Evolutionary conservation across 2,888 invertebrate genomes (phyloP), one percentile per base, ranked within the genome.

Genomic region (Drosophila algonquin): DNA sequence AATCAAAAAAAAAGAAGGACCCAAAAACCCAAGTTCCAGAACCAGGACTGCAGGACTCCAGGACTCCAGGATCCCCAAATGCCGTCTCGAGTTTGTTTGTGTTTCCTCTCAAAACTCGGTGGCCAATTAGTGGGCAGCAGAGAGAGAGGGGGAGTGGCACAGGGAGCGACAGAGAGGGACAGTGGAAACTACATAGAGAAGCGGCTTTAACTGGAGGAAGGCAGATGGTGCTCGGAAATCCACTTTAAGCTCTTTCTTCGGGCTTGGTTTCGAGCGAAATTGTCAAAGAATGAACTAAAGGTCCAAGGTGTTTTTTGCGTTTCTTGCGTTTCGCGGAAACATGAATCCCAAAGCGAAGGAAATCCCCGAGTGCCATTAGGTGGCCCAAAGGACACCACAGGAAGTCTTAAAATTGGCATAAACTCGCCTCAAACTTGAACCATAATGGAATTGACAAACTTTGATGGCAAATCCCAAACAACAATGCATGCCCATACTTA

Each of bases 101-200:
- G 54, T 59, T 63, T 62, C 63, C 72, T 73, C 46, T 51, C 44
- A 61, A 80, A 82, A 80, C 65, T 85, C 81, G 67, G 56, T 55
- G 65, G 74, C 74, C 82, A 86, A 86, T 82, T 82, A 82, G 79
- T 63, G 73, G 69, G 54, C 50, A 48, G 70, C 59, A 63, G 52
- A n/a, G 30, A 6, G 47, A 51, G 51, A 50, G 57, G 35, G 57
- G 35, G 9, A n/a, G n/a, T 8, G n/a, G 4, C 50, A 24, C 3
- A 16, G 27, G 6, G 50, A 51, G 51, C 47, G 57, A 35, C 9
- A n/a, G 16, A 10, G n/a, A 6, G 50, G 21, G 8, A 10, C 8
- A 46, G 52, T 0, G 10, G 27, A 47, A 64, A 52, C 60, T 60
- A 21, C 21, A 21, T 21, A 48, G 40, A 63, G 45, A 51, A 30